Evolutionary conservation across 2,888 invertebrate genomes (phyloP).

Genomic region (Leucophenga montana): DNA sequence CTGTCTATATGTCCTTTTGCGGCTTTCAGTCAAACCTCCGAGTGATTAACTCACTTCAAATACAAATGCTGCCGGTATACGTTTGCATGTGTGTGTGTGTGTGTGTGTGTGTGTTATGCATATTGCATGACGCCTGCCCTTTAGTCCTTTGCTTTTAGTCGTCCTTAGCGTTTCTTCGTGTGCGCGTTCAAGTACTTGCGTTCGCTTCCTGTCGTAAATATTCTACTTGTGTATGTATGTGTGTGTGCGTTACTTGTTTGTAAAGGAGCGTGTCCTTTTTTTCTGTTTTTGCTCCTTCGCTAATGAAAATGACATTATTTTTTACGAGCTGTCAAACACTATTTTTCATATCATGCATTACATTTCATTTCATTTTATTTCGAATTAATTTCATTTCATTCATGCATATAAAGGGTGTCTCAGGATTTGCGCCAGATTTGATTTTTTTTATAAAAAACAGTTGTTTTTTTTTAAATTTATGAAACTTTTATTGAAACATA

Average conservation of each 20-base stretch:
- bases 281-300: not conserved
- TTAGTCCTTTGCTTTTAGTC: no score
- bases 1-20: conserved; percentile 1
- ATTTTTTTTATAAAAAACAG: no score
- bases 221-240: no score
- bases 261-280: not conserved
- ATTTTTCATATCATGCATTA: conserved; percentile 55
- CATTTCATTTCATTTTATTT: not conserved
- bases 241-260: no score
- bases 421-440: no score
- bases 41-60: conserved; percentile 24
- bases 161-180: no score
- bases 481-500: no score
- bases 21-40: conserved; percentile 20
- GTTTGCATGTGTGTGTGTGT: not conserved
- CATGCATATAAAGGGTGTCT: no score
- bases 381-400: not conserved
- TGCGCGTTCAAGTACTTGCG: not conserved
- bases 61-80: not conserved
- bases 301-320: conserved; percentile 65
- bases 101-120: not conserved
- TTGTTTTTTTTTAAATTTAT: no score
- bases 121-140: no score
- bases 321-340: conserved; percentile 69
- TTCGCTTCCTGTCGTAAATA: conserved; percentile 62